Conservation (phyloP, 2,797 vertebrate species). For the Hypotaenidia philippensis region DNA sequence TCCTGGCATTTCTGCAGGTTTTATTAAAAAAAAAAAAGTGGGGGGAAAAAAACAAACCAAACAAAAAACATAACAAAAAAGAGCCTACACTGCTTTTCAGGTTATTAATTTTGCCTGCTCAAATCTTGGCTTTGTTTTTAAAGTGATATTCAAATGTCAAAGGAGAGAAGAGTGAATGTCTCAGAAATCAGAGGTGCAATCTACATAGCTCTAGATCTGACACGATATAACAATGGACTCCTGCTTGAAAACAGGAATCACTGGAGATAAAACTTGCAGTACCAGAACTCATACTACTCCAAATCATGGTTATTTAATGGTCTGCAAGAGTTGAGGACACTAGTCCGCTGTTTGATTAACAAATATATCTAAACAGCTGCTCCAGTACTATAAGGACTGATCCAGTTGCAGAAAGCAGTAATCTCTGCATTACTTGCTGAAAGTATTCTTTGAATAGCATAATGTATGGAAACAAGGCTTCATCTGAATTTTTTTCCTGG, state of each 20-base stretch:
- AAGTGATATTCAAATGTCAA: not conserved
- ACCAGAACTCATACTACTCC: not conserved
- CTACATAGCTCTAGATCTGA: slow-evolving; percentile 32
- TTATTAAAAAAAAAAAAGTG: not conserved
- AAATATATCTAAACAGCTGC: not conserved
- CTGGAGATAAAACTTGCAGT: not conserved
- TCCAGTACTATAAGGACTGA: not conserved
- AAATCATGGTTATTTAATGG: not conserved
- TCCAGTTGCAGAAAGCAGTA: not conserved
- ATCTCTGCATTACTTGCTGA: not conserved
- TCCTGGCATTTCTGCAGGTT: not conserved
- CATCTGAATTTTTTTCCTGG: not conserved
- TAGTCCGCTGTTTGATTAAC: not conserved
- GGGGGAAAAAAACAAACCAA: not conserved
- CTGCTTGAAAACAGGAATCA: not conserved
- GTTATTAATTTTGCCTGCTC: not conserved
- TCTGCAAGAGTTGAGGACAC: not conserved
- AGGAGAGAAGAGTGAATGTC: slow-evolving; percentile 4
- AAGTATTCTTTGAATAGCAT: not conserved
- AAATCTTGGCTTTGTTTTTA: not conserved
- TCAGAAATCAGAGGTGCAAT: not conserved
- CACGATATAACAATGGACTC: not conserved
- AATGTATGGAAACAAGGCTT: not conserved
- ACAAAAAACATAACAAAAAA: not conserved
- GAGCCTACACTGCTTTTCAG: not conserved